A percentile compares a stretch with the other conserved stretches of the same genome.
Conservation (phyloP, 1,140 invertebrate genomes). For the Orchestia grillus region DNA sequence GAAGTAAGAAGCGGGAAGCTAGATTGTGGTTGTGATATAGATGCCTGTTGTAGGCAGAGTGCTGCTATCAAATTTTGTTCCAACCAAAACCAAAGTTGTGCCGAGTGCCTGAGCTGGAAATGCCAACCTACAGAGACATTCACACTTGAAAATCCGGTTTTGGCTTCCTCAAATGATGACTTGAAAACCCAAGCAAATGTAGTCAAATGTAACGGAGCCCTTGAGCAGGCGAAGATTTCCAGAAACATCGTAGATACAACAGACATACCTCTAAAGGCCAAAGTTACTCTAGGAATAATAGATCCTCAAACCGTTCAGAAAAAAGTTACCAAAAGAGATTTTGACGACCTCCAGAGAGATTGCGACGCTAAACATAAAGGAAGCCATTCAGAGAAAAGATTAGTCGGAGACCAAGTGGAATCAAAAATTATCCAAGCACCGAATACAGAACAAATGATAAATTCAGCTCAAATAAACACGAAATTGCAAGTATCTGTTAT, state of each 20-base stretch:
- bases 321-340: constrained; percentile 1
- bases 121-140: not conserved
- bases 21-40: not conserved
- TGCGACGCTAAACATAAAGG: not conserved
- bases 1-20: not conserved
- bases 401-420: not conserved
- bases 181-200: not conserved
- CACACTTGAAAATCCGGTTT: not conserved
- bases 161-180: not conserved
- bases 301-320: constrained; percentile 31
- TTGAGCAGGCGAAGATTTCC: not conserved
- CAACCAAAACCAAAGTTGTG: not conserved
- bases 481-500: not conserved
- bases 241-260: not conserved
- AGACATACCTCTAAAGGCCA: constrained; percentile 18
- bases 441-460: not conserved
- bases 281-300: constrained; percentile 45
- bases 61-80: constrained; percentile 13
- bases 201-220: not conserved
- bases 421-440: not conserved
- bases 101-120: not conserved
- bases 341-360: not conserved
- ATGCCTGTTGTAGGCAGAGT: not conserved
- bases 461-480: not conserved
- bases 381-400: not conserved